Evolutionary conservation across 2,888 invertebrate genomes (phyloP).

Genomic region (Drosophila pullipes): DNA sequence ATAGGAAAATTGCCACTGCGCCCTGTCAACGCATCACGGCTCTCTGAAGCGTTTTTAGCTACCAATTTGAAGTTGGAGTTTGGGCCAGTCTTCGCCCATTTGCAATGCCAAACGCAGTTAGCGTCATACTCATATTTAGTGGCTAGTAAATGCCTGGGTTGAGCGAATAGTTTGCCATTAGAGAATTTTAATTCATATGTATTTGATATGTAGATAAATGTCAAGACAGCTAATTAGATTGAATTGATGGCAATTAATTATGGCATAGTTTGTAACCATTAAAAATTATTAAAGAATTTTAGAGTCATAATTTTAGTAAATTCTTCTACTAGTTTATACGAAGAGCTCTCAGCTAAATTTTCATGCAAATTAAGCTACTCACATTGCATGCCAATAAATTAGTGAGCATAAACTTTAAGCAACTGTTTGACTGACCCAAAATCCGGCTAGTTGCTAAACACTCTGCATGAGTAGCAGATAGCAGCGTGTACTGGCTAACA

Average conservation of each 20-base stretch:
- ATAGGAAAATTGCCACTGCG: constrained; percentile 13
- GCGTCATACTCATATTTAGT: constrained; percentile 35
- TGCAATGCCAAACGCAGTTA: constrained; percentile 37
- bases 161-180: constrained; percentile 17
- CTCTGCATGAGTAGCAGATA: constrained; percentile 12
- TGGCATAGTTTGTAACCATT: not conserved
- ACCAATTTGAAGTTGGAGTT: constrained; percentile 45
- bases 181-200: not conserved
- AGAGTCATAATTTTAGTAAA: not conserved
- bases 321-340: no score
- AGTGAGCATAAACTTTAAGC: not conserved
- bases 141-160: constrained; percentile 28
- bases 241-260: not conserved
- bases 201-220: not conserved
- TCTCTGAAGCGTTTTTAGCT: constrained; percentile 26
- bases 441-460: constrained; percentile 15
- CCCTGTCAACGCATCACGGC: constrained; percentile 31
- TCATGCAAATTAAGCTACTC: not conserved
- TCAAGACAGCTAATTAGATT: not conserved
- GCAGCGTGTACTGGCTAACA: constrained; percentile 36
- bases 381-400: not conserved
- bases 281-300: not conserved
- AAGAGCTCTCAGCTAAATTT: not conserved
- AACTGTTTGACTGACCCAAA: constrained; percentile 23
- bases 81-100: constrained; percentile 57